Evolutionary conservation across 2,797 vertebrate species (phyloP), one percentile per base, ranked within the genome.

Genomic region (Acanthiza pusilla): DNA sequence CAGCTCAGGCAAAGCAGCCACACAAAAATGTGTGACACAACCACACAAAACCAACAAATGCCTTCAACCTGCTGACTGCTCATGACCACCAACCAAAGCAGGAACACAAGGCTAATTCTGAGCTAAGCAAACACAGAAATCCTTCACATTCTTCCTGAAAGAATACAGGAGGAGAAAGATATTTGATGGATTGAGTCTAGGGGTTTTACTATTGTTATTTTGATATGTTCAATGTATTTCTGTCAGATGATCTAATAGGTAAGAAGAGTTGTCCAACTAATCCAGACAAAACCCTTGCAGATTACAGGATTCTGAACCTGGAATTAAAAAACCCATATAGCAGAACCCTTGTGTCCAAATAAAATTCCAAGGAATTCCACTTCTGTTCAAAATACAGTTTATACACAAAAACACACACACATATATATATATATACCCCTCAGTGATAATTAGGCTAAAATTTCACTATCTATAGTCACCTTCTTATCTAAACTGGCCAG

Each of bases 51-150:
- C 67, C 67, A 93, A 89, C 71, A 68, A 27, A 26, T 48, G 68
- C 26, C 32, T 48, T 75, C 48, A 85, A 78, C 77, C 68, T 66
- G 62, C 89, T 87, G 88, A 78, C 70, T 81, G 60, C 63, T 87
- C 47, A 34, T 16, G 66, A 67, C 20, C 54, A 78, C 42, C 71
- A 67, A 68, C 72, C 70, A 86, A 86, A 94, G 66, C 0, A 76
- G 84, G 90, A 87, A 85, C 10, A 71, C 21, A 42, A 57, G 36
- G 58, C 62, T 70, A 94, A 91, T 72, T 94, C 78, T 26, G 43
- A 81, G 60, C 60, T 80, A 91, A 89, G 83, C 79, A 94, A 93
- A 94, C 43, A 71, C 23, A 87, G 68, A 91, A 87, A 68, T 77
- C 85, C 88, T 85, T 55, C 50, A 38, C 65, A 50, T 85, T 81